Evolutionary conservation across 2,113 vertebrate genomes (phyloP).

Genomic region (Notiomystis cincta): DNA sequence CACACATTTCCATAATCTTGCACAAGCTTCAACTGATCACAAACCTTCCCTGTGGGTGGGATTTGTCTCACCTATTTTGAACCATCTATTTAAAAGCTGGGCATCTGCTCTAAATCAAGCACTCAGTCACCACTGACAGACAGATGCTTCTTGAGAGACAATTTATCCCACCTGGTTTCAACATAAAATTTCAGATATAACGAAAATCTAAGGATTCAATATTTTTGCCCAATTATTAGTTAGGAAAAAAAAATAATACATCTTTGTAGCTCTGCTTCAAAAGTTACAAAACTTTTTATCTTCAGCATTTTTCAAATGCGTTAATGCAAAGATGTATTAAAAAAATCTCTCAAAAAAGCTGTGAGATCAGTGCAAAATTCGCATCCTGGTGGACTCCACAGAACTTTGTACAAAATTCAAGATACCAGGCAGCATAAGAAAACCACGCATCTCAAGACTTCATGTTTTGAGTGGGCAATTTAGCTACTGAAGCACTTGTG

Average conservation of each 20-base stretch:
- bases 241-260: not conserved
- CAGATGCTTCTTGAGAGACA: not conserved
- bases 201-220: not conserved
- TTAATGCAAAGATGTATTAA: not conserved
- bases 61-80: conserved; percentile 22
- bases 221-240: not conserved
- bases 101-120: conserved; percentile 9
- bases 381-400: not conserved
- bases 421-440: not conserved
- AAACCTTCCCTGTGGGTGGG: not conserved
- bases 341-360: not conserved
- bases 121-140: not conserved
- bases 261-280: not conserved
- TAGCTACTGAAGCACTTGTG: not conserved
- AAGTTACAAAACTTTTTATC: not conserved
- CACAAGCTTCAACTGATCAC: not conserved
- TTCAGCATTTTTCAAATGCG: not conserved
- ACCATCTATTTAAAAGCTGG: not conserved
- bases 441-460: not conserved
- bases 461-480: not conserved
- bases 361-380: not conserved
- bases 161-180: not conserved
- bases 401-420: not conserved
- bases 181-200: not conserved
- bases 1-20: not conserved